These are phyloP conservation scores for Lysandra coridon DNA, from an alignment of 2,888 invertebrate species.

Conservation along the genomic window DNA sequence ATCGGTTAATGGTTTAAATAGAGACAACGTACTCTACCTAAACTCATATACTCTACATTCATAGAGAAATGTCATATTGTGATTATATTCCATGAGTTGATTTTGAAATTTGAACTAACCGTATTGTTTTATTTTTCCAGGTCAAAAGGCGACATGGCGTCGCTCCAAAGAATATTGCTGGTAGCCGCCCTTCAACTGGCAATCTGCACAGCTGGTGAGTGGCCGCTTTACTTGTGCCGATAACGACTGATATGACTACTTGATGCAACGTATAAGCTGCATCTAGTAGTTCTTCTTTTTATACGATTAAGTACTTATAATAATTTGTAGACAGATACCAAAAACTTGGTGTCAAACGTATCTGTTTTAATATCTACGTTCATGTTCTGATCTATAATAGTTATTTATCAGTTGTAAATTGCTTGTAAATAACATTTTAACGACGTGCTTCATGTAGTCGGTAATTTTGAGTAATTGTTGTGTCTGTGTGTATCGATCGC, in stretches of 20 bases:
- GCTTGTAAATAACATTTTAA: neutral
- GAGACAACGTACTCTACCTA: neutral
- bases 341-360: too few species aligned
- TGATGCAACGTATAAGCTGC: neutral
- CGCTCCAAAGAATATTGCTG: slow-evolving; percentile 49
- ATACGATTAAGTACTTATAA: too few species aligned
- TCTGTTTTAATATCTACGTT: neutral
- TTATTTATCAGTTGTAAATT: neutral
- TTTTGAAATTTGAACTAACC: neutral
- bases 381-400: neutral
- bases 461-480: neutral
- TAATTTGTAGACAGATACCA: too few species aligned
- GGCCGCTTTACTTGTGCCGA: neutral
- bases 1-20: neutral
- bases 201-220: slow-evolving; percentile 57
- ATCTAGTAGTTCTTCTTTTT: too few species aligned
- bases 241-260: neutral
- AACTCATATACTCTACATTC: neutral
- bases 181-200: slow-evolving; percentile 48
- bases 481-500: slow-evolving; percentile 5
- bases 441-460: neutral
- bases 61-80: too few species aligned
- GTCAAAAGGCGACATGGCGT: slow-evolving; percentile 59
- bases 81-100: neutral
- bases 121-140: slow-evolving; percentile 41